phyloP scores from a whole-genome alignment of 2,797 vertebrate species.

The Chromis chromis region DNA sequence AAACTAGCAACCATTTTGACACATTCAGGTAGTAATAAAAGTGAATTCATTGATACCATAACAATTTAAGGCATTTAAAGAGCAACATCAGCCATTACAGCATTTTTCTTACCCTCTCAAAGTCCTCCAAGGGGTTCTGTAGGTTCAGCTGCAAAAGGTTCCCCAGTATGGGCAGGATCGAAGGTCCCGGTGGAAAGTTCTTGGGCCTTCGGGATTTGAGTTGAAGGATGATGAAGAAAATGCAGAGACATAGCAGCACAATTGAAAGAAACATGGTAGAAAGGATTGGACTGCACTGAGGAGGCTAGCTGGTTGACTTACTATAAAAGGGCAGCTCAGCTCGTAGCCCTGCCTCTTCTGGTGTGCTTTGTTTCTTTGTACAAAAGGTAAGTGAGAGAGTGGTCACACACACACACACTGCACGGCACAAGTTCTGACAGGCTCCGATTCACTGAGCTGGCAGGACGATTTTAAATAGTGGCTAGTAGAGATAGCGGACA shows the following conservation, averaged over 20 bases:
- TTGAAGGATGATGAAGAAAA: slow-evolving; percentile 54
- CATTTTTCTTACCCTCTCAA: slow-evolving; percentile 62
- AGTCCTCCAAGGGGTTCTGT: slow-evolving; percentile 67
- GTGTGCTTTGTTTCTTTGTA: slow-evolving; percentile 24
- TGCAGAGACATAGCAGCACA: slow-evolving; percentile 51
- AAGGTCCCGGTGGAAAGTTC: slow-evolving; percentile 74
- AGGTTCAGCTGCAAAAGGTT: slow-evolving; percentile 63
- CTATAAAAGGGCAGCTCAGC: neutral
- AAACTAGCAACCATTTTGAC: neutral
- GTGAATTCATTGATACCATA: neutral
- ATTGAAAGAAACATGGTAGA: slow-evolving; percentile 57
- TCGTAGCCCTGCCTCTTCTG: neutral
- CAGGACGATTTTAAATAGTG: too few relatives aligned
- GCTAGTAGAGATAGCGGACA: too few relatives aligned
- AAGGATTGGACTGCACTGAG: neutral
- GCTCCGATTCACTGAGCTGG: too few relatives aligned
- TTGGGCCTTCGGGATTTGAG: slow-evolving; percentile 62
- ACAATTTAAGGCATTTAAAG: neutral
- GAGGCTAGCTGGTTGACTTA: neutral
- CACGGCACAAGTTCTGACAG: too few relatives aligned
- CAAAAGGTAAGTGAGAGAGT: too few relatives aligned
- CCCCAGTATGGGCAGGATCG: slow-evolving; percentile 60
- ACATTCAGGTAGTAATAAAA: neutral
- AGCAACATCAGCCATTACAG: neutral
- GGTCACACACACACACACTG: too few relatives aligned